Percentiles rank a stretch among this genome's conserved stretches.
These are phyloP conservation scores for Myotis findleyi DNA, from an alignment of 2,797 vertebrate genomes.

Conservation along the genomic window DNA sequence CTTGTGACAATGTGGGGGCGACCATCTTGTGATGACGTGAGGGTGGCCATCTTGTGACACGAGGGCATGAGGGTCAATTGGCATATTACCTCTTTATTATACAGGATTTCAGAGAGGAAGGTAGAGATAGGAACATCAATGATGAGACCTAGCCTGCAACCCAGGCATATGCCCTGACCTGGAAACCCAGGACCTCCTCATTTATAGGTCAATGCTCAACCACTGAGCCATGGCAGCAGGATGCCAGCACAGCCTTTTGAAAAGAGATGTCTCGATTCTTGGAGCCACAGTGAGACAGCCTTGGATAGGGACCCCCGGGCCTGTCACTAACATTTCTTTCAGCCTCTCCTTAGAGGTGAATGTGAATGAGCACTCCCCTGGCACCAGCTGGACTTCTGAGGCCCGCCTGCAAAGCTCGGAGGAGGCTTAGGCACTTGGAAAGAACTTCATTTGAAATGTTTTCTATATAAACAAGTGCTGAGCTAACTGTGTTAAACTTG, in stretches of 20 bases:
- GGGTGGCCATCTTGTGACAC: too few relatives aligned
- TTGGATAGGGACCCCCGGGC: neutral
- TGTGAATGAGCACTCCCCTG: neutral
- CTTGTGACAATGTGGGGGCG: too few relatives aligned
- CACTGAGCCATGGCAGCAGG: too few relatives aligned
- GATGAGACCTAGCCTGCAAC: too few relatives aligned
- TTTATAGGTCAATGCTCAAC: too few relatives aligned
- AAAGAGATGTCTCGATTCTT: neutral
- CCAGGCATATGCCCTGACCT: too few relatives aligned
- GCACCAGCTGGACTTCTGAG: neutral
- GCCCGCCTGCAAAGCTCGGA: neutral
- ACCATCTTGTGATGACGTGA: too few relatives aligned
- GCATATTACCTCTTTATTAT: too few relatives aligned
- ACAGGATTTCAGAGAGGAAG: too few relatives aligned
- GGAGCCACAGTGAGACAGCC: neutral
- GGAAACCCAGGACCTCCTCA: too few relatives aligned
- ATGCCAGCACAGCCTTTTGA: neutral
- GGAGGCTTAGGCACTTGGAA: neutral
- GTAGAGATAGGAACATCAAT: too few relatives aligned
- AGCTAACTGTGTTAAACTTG: neutral
- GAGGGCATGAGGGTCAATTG: too few relatives aligned
- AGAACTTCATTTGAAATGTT: neutral
- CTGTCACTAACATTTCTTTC: neutral
- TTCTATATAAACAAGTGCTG: neutral
- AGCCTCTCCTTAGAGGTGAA: neutral